Evolutionary conservation across 2,113 vertebrate species (phyloP), one percentile per base, ranked within the genome.

Genomic region (Uropsilus gracilis): DNA sequence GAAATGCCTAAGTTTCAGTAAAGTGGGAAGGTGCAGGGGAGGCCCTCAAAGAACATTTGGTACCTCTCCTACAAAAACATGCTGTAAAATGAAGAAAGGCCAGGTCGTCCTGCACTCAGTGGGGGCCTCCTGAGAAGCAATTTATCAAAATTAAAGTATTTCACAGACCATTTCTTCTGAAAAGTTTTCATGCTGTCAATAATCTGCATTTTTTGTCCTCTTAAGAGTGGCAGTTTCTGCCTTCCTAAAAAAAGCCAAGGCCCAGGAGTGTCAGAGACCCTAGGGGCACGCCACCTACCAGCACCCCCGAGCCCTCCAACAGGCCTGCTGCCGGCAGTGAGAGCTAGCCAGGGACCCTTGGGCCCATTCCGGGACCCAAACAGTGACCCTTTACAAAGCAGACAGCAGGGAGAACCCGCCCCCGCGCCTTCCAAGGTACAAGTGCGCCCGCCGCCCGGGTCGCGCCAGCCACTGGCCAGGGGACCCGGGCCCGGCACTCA

Each of bases 101-200:
- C 53, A 16, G 64, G 59, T 57, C 77, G 42, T 28, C 66, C 73
- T 34, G 14, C 16, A 78, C 85, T 34, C 90, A 10, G 55, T n/a
- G 28, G 95, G 94, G 9, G 22, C 50, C 90, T 69, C 90, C 39
- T 14, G 55, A 64, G 69, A 61, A 80, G 91, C 78, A 46, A 94
- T 92, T 82, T 69, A 94, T 95, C 94, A 95, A 97, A 95, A 95
- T 92, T 95, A 96, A 96, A 96, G 71, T 69, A 89, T 95, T 95
- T 89, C 91, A 95, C 91, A 95, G 93, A 89, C 80, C 92, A 83
- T 89, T 94, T 94, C 86, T 84, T 61, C 94, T 55, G 53, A 87
- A 95, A 94, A 94, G 83, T 84, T 55, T 75, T 44, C 95, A 46
- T 32, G 95, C 91, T 93, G 94, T 91, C 95, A 92, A 77, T 89